Conservation (phyloP, 2,888 invertebrate species). For the Trichogramma dendrolimi region DNA sequence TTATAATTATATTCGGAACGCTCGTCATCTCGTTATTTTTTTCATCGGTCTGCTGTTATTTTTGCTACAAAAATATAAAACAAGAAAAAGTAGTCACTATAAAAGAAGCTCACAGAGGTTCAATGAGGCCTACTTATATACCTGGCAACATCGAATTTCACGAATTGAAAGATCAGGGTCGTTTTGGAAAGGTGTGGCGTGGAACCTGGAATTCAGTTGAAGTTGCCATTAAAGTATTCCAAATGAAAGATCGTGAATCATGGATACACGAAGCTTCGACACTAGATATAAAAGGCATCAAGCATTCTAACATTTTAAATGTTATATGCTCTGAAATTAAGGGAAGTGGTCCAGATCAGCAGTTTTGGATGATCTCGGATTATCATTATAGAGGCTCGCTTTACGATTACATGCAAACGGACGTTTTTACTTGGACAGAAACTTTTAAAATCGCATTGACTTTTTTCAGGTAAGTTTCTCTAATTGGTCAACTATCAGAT, state of each 20-base stretch:
- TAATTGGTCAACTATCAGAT: background rate
- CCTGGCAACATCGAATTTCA: constrained; percentile 57
- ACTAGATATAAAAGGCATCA: constrained; percentile 84
- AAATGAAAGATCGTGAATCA: constrained; percentile 85
- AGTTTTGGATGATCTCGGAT: constrained; percentile 93
- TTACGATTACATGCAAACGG: constrained; percentile 89
- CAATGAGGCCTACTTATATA: no score
- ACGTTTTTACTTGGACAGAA: constrained; percentile 80
- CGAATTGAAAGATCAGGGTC: constrained; percentile 87
- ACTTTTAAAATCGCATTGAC: constrained; percentile 80
- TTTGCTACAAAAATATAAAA: constrained; percentile 1
- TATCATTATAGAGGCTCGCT: constrained; percentile 92
- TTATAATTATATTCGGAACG: background rate
- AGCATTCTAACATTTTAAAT: constrained; percentile 82
- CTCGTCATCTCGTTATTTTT: background rate
- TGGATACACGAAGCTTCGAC: constrained; percentile 93
- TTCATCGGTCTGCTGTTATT: no score
- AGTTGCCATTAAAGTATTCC: constrained; percentile 94
- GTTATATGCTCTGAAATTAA: constrained; percentile 87
- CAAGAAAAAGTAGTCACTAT: background rate
- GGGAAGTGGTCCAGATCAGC: constrained; percentile 76
- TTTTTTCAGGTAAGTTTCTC: constrained; percentile 62
- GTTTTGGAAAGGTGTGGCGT: constrained; percentile 94
- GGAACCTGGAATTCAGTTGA: constrained; percentile 70
- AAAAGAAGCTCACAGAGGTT: background rate